Conservation (phyloP, 2,888 invertebrate genomes). For the Hoplodrina ambigua region DNA sequence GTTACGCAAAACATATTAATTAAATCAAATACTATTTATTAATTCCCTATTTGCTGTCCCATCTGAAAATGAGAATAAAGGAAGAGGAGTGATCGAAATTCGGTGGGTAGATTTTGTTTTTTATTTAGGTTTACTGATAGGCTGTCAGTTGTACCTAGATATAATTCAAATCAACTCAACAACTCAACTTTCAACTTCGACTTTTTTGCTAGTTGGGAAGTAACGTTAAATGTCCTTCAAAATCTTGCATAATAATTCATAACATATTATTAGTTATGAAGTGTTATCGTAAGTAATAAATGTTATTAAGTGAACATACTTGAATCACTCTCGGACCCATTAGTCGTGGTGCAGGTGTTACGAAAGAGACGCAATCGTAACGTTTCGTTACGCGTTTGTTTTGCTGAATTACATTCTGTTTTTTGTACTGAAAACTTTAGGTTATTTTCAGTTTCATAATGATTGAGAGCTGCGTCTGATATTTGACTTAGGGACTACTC, state of each 20-base stretch:
- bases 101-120: too few species aligned
- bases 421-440: constrained; percentile 32
- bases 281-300: constrained; percentile 28
- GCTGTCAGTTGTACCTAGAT: too few species aligned
- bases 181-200: too few species aligned
- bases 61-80: too few species aligned
- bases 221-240: constrained; percentile 9
- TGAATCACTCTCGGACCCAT: constrained; percentile 26
- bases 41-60: too few species aligned
- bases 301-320: constrained; percentile 30
- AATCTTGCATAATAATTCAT: constrained; percentile 10
- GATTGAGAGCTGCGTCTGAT: neutral
- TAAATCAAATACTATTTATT: neutral
- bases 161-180: too few species aligned
- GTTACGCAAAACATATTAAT: neutral
- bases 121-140: too few species aligned
- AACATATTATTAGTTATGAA: neutral
- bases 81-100: too few species aligned
- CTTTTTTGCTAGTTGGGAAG: neutral
- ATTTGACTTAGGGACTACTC: too few species aligned
- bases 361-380: constrained; percentile 25
- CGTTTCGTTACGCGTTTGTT: constrained; percentile 37
- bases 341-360: constrained; percentile 30
- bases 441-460: constrained; percentile 21
- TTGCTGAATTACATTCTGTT: constrained; percentile 38